Evolutionary conservation across 2,888 invertebrate species (phyloP).

Genomic region (Andrena hattorfiana): DNA sequence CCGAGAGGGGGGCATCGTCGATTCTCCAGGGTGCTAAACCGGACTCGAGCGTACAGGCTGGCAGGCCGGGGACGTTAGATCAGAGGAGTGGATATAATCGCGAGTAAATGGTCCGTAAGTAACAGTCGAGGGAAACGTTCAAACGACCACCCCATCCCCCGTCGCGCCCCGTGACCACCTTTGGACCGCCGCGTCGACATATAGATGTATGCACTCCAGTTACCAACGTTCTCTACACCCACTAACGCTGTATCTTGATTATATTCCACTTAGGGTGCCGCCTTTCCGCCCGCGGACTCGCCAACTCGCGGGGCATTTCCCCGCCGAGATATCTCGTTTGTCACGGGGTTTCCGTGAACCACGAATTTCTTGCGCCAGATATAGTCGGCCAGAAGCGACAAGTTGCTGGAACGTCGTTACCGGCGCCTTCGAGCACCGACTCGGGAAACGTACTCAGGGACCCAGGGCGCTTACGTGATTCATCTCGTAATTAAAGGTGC

Average conservation of each 20-base stretch:
- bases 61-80: slow-evolving; percentile 63
- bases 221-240: slow-evolving; percentile 54
- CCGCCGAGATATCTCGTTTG: slow-evolving; percentile 72
- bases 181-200: slow-evolving; percentile 55
- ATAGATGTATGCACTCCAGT: slow-evolving; percentile 64
- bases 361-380: slow-evolving; percentile 65
- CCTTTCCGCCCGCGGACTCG: slow-evolving; percentile 61
- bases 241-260: slow-evolving; percentile 76
- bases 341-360: slow-evolving; percentile 65
- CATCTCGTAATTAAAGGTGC: slow-evolving; percentile 1
- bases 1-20: not conserved
- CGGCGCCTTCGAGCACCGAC: slow-evolving; percentile 28
- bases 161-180: slow-evolving; percentile 44
- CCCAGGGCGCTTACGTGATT: not conserved
- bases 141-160: slow-evolving; percentile 49
- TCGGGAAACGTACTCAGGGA: slow-evolving; percentile 21
- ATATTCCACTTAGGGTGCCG: slow-evolving; percentile 76
- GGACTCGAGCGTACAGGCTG: slow-evolving; percentile 31
- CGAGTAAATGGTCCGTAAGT: slow-evolving; percentile 78
- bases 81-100: slow-evolving; percentile 74
- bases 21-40: slow-evolving; percentile 50
- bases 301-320: slow-evolving; percentile 61
- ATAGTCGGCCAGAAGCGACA: slow-evolving; percentile 56
- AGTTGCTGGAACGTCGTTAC: slow-evolving; percentile 53
- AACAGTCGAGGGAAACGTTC: slow-evolving; percentile 73